Base-by-base conservation (phyloP, 1,140 invertebrate genomes). In the Dendrolimus punctatus region DNA sequence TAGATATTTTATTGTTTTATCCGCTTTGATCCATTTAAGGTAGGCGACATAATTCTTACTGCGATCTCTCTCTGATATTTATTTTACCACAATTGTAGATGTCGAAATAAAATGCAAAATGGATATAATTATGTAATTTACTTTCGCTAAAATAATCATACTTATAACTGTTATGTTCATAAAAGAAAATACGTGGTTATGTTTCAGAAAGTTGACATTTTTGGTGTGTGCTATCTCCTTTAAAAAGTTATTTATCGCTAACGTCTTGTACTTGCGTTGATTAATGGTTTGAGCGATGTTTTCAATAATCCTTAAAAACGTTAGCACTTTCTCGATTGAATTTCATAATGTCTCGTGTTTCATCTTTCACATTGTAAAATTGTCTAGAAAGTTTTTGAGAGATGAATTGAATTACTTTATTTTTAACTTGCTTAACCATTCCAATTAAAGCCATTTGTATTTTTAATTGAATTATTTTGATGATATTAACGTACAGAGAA, bases 241-340 rank as follows among this genome's bases (percentile, higher is more conserved):
- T 56, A 60, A 46, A 62, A 64, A 61, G 53, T 64, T 58, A 57
- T 68, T 68, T 53, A 49, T 55, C 61, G 62, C 66, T 58, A 62
- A 61, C 49, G 42, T 61, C 65, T 64, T 66, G 23, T 23, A 23
- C 23, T 61, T 63, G 58, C 60, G 54, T 64, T 73, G 68, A 73
- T 73, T 73, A 71, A 73, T 73, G 62, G 62, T 53, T 58, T 53
- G 44, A 42, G 58, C 55, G 57, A 62, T 60, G 51, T 58, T 59
- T 59, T 44, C 60, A 66, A 66, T 51, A 50, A 65, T 63, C 58
- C 46, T 61, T 51, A 62, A 57, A 54, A 63, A 50, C 40, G 44
- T 60, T 55, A 56, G 39, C 53, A 59, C 55, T 64, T 53, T 46
- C 55, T 60, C 60, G 53, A 64, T 66, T 66, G 51, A 64, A 60